Evolutionary conservation across 1,140 invertebrate species (phyloP).

Genomic region (Anoplophora glabripennis): DNA sequence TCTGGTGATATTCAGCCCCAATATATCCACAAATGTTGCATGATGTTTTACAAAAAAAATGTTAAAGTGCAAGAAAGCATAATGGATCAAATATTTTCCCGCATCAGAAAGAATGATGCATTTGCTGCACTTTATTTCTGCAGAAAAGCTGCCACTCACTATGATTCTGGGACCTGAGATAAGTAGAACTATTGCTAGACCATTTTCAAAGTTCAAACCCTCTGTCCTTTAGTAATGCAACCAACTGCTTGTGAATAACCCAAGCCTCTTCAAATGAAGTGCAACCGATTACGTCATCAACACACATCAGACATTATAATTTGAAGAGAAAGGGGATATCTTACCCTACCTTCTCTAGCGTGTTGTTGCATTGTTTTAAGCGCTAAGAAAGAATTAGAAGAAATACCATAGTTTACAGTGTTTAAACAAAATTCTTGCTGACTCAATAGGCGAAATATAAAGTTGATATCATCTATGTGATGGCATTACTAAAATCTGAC

Average conservation of each 20-base stretch:
- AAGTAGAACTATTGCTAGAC: neutral
- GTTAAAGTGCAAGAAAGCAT: constrained; percentile 44
- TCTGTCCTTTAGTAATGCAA: neutral
- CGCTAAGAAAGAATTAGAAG: constrained; percentile 23
- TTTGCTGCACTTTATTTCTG: neutral
- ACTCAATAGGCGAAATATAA: constrained; percentile 16
- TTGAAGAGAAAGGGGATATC: neutral
- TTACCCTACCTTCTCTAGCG: neutral
- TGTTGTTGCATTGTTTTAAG: constrained; percentile 7
- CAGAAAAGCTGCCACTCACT: neutral
- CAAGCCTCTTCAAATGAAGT: neutral
- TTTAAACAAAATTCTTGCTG: constrained; percentile 30
- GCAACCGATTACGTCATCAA: neutral
- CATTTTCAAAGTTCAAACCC: neutral
- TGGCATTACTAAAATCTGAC: constrained; percentile 42
- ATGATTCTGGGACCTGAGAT: neutral
- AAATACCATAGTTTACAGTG: constrained; percentile 36
- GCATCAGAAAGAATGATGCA: constrained; percentile 17
- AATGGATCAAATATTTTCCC: constrained; percentile 42
- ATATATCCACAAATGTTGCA: constrained; percentile 48
- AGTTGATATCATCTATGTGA: constrained; percentile 26
- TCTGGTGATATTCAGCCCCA: constrained; percentile 46
- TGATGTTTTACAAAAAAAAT: constrained; percentile 47
- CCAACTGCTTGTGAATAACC: neutral
- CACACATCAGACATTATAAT: neutral